Conservation (phyloP, 1,140 invertebrate species). For the Pseudomyrmex concolor region DNA sequence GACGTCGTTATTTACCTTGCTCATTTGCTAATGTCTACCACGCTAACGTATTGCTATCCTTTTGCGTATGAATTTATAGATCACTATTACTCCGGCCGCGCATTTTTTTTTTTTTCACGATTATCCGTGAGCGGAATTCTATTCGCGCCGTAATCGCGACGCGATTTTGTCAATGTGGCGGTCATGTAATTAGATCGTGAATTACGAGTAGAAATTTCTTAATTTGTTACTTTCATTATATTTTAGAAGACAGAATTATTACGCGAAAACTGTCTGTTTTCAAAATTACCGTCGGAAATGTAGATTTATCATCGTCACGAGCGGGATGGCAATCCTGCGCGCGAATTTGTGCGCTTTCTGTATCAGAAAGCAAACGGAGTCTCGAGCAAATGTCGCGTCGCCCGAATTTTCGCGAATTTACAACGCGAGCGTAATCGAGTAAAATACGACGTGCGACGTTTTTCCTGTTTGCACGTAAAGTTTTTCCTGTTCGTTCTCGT, state of each 20-base stretch:
- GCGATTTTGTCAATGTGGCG: background rate
- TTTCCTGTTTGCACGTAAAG: slow-evolving; percentile 34
- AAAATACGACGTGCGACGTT: slow-evolving; percentile 51
- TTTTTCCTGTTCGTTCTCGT: slow-evolving; percentile 9
- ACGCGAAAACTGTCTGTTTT: background rate
- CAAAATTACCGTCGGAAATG: slow-evolving; percentile 27
- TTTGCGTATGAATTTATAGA: slow-evolving; percentile 53
- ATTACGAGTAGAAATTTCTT: background rate
- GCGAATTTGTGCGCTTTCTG: slow-evolving; percentile 46
- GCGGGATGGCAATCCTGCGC: background rate
- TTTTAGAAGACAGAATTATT: no score
- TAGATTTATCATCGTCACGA: slow-evolving; percentile 14
- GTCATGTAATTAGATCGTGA: slow-evolving; percentile 1
- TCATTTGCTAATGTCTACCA: slow-evolving; percentile 52
- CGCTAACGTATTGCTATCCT: slow-evolving; percentile 45
- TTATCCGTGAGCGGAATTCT: slow-evolving; percentile 5
- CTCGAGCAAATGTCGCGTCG: slow-evolving; percentile 26
- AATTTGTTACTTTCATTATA: background rate
- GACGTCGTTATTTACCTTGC: slow-evolving; percentile 55
- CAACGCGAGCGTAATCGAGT: slow-evolving; percentile 34
- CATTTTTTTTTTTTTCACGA: slow-evolving; percentile 4
- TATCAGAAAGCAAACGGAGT: slow-evolving; percentile 34
- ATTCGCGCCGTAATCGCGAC: slow-evolving; percentile 15
- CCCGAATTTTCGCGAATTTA: slow-evolving; percentile 46
- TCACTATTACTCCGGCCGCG: slow-evolving; percentile 17